Evolutionary conservation across 2,888 invertebrate species (phyloP).

Genomic region (Iselma pallidipennis): DNA sequence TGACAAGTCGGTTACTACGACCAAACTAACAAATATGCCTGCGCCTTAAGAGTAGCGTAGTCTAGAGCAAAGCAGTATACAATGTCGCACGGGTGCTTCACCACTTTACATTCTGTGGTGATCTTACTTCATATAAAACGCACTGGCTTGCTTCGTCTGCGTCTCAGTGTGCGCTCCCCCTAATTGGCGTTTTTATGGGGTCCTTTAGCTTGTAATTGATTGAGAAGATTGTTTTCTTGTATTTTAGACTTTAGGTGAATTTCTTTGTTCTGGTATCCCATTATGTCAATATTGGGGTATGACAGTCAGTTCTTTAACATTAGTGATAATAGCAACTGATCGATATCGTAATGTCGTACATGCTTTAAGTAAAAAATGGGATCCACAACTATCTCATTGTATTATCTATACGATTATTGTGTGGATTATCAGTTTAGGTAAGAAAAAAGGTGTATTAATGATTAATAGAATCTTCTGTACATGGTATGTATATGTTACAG

Average conservation of each 20-base stretch:
- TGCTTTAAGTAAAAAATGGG: slow-evolving; percentile 55
- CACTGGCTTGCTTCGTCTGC: not conserved
- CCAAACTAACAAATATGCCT: too few relatives aligned
- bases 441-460: too few relatives aligned
- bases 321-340: slow-evolving; percentile 62
- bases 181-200: not conserved
- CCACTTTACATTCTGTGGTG: not conserved
- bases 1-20: too few relatives aligned
- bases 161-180: not conserved
- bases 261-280: slow-evolving; percentile 59
- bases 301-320: slow-evolving; percentile 58
- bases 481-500: slow-evolving; percentile 46
- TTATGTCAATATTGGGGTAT: slow-evolving; percentile 59
- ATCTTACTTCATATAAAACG: not conserved
- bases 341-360: slow-evolving; percentile 59
- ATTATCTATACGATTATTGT: slow-evolving; percentile 45
- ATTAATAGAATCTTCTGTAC: too few relatives aligned
- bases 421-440: slow-evolving; percentile 54
- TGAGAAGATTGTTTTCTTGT: slow-evolving; percentile 6
- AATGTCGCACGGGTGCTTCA: too few relatives aligned
- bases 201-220: not conserved
- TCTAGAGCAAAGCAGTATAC: too few relatives aligned
- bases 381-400: slow-evolving; percentile 53
- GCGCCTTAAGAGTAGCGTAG: too few relatives aligned
- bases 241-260: slow-evolving; percentile 55